phyloP scores from a whole-genome alignment of 2,888 invertebrate genomes.

The Drosophila ustulata region DNA sequence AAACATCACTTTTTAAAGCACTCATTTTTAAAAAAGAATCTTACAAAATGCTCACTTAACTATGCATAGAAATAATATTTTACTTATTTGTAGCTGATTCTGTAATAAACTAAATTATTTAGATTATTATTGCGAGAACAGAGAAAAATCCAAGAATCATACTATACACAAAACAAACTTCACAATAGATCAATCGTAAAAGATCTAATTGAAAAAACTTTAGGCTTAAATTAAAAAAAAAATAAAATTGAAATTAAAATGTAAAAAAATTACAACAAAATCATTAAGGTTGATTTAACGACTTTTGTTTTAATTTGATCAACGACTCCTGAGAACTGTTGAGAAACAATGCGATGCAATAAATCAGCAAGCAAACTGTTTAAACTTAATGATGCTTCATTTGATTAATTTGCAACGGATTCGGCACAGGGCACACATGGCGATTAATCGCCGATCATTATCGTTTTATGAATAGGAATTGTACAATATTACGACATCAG shows the following conservation, averaged over 20 bases:
- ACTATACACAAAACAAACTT: too few relatives aligned
- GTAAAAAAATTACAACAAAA: background rate
- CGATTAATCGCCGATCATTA: background rate
- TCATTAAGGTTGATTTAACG: background rate
- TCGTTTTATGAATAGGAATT: constrained; percentile 16
- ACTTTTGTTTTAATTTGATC: background rate
- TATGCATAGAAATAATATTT: too few relatives aligned
- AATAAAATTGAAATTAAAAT: too few relatives aligned
- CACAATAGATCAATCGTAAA: too few relatives aligned
- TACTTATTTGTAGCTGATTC: too few relatives aligned
- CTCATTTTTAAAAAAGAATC: too few relatives aligned
- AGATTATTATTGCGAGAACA: too few relatives aligned
- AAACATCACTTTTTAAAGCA: background rate
- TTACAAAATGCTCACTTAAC: too few relatives aligned
- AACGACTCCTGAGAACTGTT: background rate
- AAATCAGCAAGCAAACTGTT: background rate
- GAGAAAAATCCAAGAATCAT: too few relatives aligned
- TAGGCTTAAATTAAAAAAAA: too few relatives aligned
- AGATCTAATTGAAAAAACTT: too few relatives aligned
- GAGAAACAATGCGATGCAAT: background rate
- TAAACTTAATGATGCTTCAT: background rate
- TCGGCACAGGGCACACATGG: constrained; percentile 1
- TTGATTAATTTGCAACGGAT: constrained; percentile 5
- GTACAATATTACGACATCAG: constrained; percentile 4
- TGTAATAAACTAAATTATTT: too few relatives aligned